Conservation (phyloP, 2,888 invertebrate genomes). For the Troides helena region DNA sequence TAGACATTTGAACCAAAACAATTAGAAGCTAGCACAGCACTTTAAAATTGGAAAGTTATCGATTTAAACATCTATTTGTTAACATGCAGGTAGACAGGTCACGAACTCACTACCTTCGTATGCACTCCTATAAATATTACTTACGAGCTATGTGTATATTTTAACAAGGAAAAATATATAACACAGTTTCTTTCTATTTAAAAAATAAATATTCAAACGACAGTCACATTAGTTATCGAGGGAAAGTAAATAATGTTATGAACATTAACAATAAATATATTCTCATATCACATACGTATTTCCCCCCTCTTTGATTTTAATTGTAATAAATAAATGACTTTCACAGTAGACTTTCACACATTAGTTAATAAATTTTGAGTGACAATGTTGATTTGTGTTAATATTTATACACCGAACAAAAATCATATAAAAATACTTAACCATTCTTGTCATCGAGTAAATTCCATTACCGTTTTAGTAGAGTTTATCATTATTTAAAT, state of each 20-base stretch:
- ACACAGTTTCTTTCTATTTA: not conserved
- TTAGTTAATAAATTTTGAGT: not conserved
- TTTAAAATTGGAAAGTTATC: conserved; percentile 40
- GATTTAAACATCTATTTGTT: conserved; percentile 30
- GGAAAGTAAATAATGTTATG: not conserved
- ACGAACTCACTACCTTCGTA: conserved; percentile 22
- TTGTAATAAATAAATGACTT: too few relatives aligned
- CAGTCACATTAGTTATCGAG: not conserved
- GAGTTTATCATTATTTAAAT: not conserved
- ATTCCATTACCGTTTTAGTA: not conserved
- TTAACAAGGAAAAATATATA: not conserved
- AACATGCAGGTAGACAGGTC: conserved; percentile 18
- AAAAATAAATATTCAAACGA: not conserved
- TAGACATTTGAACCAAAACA: conserved; percentile 55
- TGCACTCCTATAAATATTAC: conserved; percentile 4
- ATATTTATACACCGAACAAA: not conserved
- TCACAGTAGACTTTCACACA: too few relatives aligned
- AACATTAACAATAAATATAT: not conserved
- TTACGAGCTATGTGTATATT: conserved; percentile 10
- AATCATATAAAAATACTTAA: not conserved
- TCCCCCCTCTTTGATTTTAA: too few relatives aligned
- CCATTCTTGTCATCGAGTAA: not conserved
- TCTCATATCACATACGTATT: too few relatives aligned
- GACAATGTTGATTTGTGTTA: not conserved
- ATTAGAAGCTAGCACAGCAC: conserved; percentile 66